Base-by-base conservation (phyloP, 2,797 vertebrate genomes). In the Anomalospiza imberbis region DNA sequence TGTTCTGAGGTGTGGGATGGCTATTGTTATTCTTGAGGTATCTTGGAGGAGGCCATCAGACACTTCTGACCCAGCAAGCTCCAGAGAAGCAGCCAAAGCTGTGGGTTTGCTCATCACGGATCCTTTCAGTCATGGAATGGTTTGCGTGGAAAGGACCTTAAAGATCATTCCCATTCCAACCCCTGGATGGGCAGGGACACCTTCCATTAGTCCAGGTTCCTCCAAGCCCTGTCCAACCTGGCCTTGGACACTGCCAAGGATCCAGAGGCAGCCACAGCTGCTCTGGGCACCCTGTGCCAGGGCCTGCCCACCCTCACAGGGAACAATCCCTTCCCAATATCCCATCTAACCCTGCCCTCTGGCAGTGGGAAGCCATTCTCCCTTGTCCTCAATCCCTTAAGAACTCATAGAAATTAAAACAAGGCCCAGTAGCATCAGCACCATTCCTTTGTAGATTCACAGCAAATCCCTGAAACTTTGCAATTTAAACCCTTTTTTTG, bases 131-230 rank as follows among this genome's bases (percentile, higher is more conserved):
- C 31, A 10, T 7, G 3, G 50, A 7, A 25, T 21, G 44, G 19
- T 38, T 55, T 55, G 42, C 13, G 55, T 34, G 34, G 36, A 36
- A 36, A 61, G 55, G 42, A 50, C 16, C 36, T 44, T n/a, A 7
- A 76, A 61, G 15, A 0, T 3, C 19, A 44, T 21, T 12, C 44
- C 10, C 22, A 18, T 48, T 12, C 13, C 77, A 67, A 3, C 7
- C n/a, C 15, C 10, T 42, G 34, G 7, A 32, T 24, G 16, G 31
- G 16, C 48, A 68, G 42, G 16, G 71, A 75, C 42, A 44, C 8
- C 17, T 62, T 1, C 32, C 36, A 42, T 17, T 0, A 1, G 0
- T 31, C 7, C 86, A 75, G 32, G 18, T 0, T 0, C 32, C 6
- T 68, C 62, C 67, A 53, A 87, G 5, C 18, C 19, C 22, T 0